A percentile compares a stretch with the other conserved stretches of the same genome.
phyloP scores from a whole-genome alignment of 2,888 invertebrate genomes.

The Chymomyza fuscimana region DNA sequence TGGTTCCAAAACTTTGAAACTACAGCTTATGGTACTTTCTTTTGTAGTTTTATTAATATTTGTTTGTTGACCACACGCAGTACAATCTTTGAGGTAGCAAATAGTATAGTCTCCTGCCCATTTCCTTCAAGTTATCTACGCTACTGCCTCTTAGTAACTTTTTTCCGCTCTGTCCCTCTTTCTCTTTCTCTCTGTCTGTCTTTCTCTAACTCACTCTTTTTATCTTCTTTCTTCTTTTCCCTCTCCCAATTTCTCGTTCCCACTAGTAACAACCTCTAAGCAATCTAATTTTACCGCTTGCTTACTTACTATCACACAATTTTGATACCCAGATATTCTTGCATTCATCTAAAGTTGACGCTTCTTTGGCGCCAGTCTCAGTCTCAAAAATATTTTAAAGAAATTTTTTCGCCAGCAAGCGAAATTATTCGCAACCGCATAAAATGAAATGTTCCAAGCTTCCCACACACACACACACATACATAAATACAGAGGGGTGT shows the following conservation, averaged over 20 bases:
- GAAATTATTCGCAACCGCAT: conserved; percentile 55
- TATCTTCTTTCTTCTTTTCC: no score
- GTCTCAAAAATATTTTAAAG: conserved; percentile 33
- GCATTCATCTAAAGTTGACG: conserved; percentile 25
- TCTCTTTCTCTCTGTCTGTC: background rate
- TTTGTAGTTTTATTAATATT: no score
- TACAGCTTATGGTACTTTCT: no score
- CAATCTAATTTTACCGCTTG: conserved; percentile 27
- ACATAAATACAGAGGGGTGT: background rate
- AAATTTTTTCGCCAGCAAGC: conserved; percentile 20
- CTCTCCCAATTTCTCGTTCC: no score
- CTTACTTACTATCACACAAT: conserved; percentile 7
- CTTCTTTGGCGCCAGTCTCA: conserved; percentile 59
- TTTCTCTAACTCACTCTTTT: no score
- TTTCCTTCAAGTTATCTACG: no score
- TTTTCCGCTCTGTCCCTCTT: background rate
- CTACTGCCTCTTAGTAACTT: background rate
- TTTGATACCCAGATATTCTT: conserved; percentile 20
- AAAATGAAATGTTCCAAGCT: conserved; percentile 35
- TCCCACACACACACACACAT: conserved; percentile 26
- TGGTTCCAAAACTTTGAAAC: no score
- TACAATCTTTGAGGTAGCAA: no score
- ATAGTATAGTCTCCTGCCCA: no score
- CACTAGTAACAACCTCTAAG: conserved; percentile 3
- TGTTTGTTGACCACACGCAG: no score